Evolutionary conservation across 2,797 vertebrate genomes (phyloP).

Genomic region (Sternotherus odoratus): DNA sequence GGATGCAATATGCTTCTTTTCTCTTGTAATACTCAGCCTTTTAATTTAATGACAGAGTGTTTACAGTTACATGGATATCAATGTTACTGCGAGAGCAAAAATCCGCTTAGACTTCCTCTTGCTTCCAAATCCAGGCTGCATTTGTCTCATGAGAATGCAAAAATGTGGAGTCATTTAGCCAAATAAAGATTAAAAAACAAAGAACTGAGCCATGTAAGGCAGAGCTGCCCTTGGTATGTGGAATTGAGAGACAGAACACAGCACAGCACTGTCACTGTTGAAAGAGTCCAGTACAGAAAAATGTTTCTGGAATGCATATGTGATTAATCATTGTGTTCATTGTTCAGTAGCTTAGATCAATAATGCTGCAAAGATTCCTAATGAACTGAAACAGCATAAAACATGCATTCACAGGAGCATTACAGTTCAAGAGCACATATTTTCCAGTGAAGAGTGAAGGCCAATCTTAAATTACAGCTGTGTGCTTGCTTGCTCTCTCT

Average conservation of each 20-base stretch:
- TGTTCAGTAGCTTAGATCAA: conserved; percentile 1
- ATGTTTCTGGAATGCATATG: conserved; percentile 45
- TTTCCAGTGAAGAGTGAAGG: conserved; percentile 40
- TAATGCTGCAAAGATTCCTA: conserved; percentile 1
- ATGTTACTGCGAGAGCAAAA: conserved; percentile 10
- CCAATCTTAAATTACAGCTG: conserved; percentile 45
- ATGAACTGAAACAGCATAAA: conserved; percentile 31
- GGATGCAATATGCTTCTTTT: not conserved
- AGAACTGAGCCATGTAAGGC: not conserved
- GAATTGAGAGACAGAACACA: conserved; percentile 5
- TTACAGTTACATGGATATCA: conserved; percentile 5
- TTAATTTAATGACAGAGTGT: not conserved
- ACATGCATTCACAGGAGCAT: not conserved
- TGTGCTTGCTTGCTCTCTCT: not conserved
- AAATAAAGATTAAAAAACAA: conserved; percentile 1
- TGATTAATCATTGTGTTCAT: conserved; percentile 6
- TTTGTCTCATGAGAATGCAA: conserved; percentile 1
- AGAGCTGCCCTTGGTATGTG: fast-evolving
- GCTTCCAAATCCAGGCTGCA: not conserved
- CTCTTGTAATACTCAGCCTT: not conserved
- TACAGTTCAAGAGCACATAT: not conserved
- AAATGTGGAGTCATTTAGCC: conserved; percentile 12
- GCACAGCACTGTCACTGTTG: conserved; percentile 9
- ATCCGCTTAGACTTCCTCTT: not conserved
- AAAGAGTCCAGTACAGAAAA: not conserved